Evolutionary conservation across 2,113 vertebrate species (phyloP).

Genomic region (Gnathochromis pfefferi): DNA sequence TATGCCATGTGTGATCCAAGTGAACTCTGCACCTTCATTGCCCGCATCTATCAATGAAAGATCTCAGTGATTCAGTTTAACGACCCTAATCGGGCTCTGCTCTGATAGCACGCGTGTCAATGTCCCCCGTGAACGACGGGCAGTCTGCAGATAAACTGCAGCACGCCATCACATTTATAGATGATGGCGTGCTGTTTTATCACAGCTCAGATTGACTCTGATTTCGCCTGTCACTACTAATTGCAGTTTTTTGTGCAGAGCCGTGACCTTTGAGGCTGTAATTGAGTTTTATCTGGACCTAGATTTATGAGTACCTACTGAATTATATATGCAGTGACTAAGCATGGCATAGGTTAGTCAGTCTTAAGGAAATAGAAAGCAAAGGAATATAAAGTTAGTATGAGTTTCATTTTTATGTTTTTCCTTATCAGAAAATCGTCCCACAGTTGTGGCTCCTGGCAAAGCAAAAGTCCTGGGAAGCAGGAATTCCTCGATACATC

Average conservation of each 20-base stretch:
- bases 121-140: background rate
- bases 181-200: background rate
- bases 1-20: background rate
- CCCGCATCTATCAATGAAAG: background rate
- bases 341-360: background rate
- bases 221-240: background rate
- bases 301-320: background rate
- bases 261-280: background rate
- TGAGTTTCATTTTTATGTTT: background rate
- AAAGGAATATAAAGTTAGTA: background rate
- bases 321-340: background rate
- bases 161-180: background rate
- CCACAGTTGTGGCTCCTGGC: constrained; percentile 67
- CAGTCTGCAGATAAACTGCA: background rate
- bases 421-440: constrained; percentile 37
- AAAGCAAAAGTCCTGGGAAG: constrained; percentile 70
- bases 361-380: background rate
- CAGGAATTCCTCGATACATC: constrained; percentile 52
- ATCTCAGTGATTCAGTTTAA: background rate
- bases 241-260: background rate
- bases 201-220: background rate
- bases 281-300: background rate
- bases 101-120: background rate
- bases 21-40: background rate
- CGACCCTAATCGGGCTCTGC: background rate